Evolutionary conservation across 2,888 invertebrate species (phyloP).

Genomic region (Dryobotodes eremita): DNA sequence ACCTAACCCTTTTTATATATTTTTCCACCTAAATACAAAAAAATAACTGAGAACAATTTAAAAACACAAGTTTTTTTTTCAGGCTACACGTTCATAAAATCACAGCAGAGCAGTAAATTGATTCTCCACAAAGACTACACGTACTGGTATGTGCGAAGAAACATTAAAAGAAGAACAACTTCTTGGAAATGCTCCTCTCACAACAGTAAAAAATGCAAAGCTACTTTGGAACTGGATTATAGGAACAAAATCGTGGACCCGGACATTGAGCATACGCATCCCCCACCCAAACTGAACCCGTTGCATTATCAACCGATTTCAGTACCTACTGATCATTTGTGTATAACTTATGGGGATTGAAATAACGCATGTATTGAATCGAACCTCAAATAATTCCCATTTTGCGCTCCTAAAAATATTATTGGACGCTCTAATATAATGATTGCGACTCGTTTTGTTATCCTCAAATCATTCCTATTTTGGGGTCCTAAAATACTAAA

Average conservation of each 20-base stretch:
- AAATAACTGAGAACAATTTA: background rate
- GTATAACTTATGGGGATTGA: slow-evolving; percentile 25
- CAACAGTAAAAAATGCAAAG: slow-evolving; percentile 45
- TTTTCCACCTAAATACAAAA: background rate
- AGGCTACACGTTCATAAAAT: slow-evolving; percentile 36
- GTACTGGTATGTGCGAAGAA: slow-evolving; percentile 37
- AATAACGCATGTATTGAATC: background rate
- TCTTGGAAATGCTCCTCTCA: slow-evolving; percentile 54
- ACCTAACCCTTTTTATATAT: background rate
- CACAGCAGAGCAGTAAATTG: slow-evolving; percentile 20
- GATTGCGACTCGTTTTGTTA: background rate
- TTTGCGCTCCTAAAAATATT: background rate
- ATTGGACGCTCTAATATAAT: background rate
- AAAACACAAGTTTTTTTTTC: slow-evolving; percentile 8
- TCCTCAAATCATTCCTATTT: background rate
- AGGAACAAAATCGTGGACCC: slow-evolving; percentile 25
- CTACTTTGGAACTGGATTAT: slow-evolving; percentile 30
- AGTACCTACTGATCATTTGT: slow-evolving; percentile 29
- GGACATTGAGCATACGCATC: slow-evolving; percentile 19
- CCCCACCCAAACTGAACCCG: slow-evolving; percentile 30
- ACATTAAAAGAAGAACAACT: slow-evolving; percentile 26
- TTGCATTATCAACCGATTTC: slow-evolving; percentile 18
- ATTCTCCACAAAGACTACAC: slow-evolving; percentile 46
- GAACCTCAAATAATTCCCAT: background rate
- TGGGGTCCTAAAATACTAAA: background rate